phyloP scores from a whole-genome alignment of 2,888 invertebrate genomes.

The Papilio demoleus region DNA sequence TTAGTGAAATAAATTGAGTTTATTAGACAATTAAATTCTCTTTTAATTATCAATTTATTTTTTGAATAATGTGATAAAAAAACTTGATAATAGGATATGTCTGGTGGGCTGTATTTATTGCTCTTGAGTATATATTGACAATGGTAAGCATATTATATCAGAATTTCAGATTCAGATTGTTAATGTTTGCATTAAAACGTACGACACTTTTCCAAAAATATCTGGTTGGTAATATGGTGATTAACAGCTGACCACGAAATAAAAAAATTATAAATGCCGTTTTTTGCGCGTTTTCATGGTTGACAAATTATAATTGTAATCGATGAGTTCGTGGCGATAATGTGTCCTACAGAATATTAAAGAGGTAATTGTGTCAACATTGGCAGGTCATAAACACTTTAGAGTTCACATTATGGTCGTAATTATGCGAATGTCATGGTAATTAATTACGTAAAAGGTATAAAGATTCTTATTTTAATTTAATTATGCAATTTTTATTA shows the following conservation, averaged over 20 bases:
- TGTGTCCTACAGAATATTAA: conserved; percentile 17
- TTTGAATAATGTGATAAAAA: too few species aligned
- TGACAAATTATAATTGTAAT: conserved; percentile 11
- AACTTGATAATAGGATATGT: too few species aligned
- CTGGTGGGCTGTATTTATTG: too few species aligned
- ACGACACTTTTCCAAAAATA: too few species aligned
- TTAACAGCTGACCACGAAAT: background rate
- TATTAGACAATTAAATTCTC: too few species aligned
- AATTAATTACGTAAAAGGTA: conserved; percentile 1
- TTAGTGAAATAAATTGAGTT: too few species aligned
- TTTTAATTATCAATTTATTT: too few species aligned
- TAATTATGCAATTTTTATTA: background rate
- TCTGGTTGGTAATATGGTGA: too few species aligned
- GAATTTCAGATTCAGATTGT: too few species aligned
- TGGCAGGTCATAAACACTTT: conserved; percentile 18
- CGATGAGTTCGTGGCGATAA: background rate
- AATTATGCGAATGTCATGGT: conserved; percentile 16
- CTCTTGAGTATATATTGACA: too few species aligned
- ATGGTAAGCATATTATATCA: too few species aligned
- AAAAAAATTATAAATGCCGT: background rate
- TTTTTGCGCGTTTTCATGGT: background rate
- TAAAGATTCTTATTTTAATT: background rate
- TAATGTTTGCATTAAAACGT: too few species aligned
- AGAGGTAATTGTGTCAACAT: conserved; percentile 3
- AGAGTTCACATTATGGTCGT: conserved; percentile 9